phyloP scores from a whole-genome alignment of 2,888 invertebrate species.

The Dendrolimus pini region DNA sequence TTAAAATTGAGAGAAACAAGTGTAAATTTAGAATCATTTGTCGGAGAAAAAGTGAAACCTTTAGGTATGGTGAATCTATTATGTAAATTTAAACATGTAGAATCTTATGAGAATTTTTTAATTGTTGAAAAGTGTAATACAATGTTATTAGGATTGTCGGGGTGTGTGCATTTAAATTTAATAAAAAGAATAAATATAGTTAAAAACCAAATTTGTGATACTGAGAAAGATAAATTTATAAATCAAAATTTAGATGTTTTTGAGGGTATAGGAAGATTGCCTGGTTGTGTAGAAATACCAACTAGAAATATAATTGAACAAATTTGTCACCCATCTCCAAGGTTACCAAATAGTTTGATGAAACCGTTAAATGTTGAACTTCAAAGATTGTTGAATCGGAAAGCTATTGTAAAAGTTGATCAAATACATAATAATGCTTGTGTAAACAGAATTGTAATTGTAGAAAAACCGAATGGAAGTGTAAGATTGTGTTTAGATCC shows the following conservation, averaged over 20 bases:
- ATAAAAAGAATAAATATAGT: conserved; percentile 9
- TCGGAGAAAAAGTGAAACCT: conserved; percentile 1
- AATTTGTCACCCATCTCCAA: background rate
- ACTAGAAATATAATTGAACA: conserved; percentile 1
- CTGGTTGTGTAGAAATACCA: background rate
- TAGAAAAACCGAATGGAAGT: too few relatives aligned
- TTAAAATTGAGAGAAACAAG: background rate
- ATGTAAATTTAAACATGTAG: conserved; percentile 8
- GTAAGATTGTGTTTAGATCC: background rate
- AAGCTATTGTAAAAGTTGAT: conserved; percentile 8
- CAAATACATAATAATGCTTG: conserved; percentile 11
- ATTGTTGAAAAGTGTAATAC: conserved; percentile 6
- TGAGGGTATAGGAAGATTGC: conserved; percentile 1
- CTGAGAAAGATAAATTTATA: conserved; percentile 1
- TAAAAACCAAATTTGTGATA: background rate
- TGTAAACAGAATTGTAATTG: conserved; percentile 8
- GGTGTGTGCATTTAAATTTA: conserved; percentile 6
- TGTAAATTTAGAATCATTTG: conserved; percentile 1
- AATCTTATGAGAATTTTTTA: conserved; percentile 12
- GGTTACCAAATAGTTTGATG: background rate
- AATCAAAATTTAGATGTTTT: conserved; percentile 1
- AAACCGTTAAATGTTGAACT: conserved; percentile 1
- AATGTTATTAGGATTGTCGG: conserved; percentile 11
- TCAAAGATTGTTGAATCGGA: background rate
- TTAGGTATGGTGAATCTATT: conserved; percentile 1